A percentile compares a stretch with the other conserved stretches of the same genome.
Conservation (phyloP, 2,797 vertebrate species). For the Ciconia nigra region DNA sequence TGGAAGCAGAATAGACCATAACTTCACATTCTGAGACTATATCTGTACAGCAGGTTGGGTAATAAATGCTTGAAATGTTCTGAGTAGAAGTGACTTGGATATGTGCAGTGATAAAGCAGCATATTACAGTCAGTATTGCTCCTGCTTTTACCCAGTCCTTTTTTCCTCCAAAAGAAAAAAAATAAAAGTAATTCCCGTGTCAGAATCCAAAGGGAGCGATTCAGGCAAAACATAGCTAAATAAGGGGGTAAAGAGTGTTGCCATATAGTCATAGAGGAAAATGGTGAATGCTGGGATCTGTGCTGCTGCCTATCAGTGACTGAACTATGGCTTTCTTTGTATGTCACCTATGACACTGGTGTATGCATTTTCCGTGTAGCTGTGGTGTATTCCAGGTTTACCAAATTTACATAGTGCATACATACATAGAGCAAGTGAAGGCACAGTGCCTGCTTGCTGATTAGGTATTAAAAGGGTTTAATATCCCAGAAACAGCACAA, state of each 20-base stretch:
- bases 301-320: not conserved
- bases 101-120: not conserved
- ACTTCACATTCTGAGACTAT: not conserved
- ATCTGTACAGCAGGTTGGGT: not conserved
- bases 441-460: not conserved
- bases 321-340: not conserved
- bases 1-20: not conserved
- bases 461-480: not conserved
- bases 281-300: not conserved
- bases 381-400: not conserved
- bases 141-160: not conserved
- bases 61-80: not conserved
- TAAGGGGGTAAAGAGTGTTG: not conserved
- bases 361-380: fast-evolving
- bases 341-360: not conserved
- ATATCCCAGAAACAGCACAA: not conserved
- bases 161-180: not conserved
- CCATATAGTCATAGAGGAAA: not conserved
- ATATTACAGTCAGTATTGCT: not conserved
- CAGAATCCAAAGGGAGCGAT: not conserved
- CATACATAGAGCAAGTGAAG: not conserved
- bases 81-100: not conserved
- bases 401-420: not conserved
- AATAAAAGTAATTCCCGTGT: not conserved
- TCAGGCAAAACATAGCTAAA: not conserved